Percentiles rank a stretch among this genome's conserved stretches.
Conservation (phyloP, 2,797 vertebrate species). For the Macropodus opercularis region DNA sequence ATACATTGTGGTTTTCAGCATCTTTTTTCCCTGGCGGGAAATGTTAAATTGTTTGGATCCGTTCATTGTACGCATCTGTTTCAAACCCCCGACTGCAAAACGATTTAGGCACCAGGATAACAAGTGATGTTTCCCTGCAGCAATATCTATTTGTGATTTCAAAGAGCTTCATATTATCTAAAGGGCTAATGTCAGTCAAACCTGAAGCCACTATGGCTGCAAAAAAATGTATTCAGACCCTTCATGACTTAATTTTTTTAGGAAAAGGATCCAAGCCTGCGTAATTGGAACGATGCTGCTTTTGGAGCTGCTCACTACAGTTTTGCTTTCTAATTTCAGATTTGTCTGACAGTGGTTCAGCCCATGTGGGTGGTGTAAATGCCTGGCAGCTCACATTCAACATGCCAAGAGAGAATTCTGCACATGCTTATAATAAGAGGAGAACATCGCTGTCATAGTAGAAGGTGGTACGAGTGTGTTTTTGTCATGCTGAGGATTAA, state of each 20-base stretch:
- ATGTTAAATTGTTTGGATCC: constrained; percentile 19
- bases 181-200: constrained; percentile 36
- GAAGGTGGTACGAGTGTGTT: neutral
- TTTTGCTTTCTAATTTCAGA: constrained; percentile 56
- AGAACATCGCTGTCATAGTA: constrained; percentile 19
- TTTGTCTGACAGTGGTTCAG: constrained; percentile 54
- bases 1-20: constrained; percentile 18
- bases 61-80: constrained; percentile 26
- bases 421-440: constrained; percentile 42
- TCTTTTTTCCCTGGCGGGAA: constrained; percentile 18
- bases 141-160: constrained; percentile 32
- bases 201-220: neutral
- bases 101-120: constrained; percentile 9
- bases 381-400: constrained; percentile 50
- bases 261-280: constrained; percentile 33
- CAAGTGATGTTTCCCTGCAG: constrained; percentile 21
- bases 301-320: constrained; percentile 36
- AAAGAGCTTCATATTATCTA: constrained; percentile 31
- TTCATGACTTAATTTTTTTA: constrained; percentile 39
- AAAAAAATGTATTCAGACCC: constrained; percentile 26
- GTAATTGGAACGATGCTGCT: constrained; percentile 54
- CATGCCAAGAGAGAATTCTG: constrained; percentile 36
- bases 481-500: constrained; percentile 17
- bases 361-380: constrained; percentile 65
- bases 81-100: constrained; percentile 14